Conservation (phyloP, 2,797 vertebrate genomes). For the Anisognathus igniventris region DNA sequence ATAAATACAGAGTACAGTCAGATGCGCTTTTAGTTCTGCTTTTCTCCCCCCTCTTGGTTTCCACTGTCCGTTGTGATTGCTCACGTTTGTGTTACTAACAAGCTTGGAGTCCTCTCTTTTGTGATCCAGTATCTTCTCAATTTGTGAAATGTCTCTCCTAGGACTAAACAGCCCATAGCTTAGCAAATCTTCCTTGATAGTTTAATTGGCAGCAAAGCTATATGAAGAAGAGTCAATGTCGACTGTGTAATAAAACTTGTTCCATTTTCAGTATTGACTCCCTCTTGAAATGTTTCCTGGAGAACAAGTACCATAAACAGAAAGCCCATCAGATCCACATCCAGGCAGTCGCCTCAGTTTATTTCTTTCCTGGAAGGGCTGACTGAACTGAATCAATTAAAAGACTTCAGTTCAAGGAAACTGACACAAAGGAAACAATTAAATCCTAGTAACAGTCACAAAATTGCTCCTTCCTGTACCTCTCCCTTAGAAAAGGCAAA, state of each 20-base stretch:
- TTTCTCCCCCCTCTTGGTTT: fast-evolving
- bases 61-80: not conserved
- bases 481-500: not conserved
- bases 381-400: not conserved
- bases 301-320: not conserved
- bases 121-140: not conserved
- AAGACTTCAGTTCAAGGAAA: not conserved
- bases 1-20: not conserved
- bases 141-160: not conserved
- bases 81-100: not conserved
- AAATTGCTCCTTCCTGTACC: not conserved
- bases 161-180: not conserved
- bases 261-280: not conserved
- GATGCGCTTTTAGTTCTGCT: not conserved
- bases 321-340: not conserved
- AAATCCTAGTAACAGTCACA: not conserved
- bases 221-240: not conserved
- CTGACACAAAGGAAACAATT: not conserved
- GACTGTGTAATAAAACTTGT: not conserved
- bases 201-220: not conserved
- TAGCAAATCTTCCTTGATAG: not conserved
- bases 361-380: not conserved
- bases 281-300: not conserved
- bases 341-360: not conserved
- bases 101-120: not conserved